A percentile compares a stretch with the other conserved stretches of the same genome.
Conservation (phyloP, 2,113 vertebrate species). For the Reinhardtius hippoglossoides region DNA sequence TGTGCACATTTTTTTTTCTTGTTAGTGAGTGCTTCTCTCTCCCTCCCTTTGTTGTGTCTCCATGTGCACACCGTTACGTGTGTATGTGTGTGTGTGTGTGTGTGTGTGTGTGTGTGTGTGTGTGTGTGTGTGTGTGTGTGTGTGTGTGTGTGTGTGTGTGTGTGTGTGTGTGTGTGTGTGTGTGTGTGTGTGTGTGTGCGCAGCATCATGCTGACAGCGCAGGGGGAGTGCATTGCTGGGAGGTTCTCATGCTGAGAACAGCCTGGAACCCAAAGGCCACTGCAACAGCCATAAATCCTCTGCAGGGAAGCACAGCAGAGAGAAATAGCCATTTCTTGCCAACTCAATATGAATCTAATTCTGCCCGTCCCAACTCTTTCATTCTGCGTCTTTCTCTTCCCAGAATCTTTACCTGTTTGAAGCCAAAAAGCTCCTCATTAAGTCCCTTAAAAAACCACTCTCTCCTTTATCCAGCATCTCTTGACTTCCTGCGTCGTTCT, state of each 20-base stretch:
- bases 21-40: conserved; percentile 5
- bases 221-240: conserved; percentile 64
- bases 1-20: conserved; percentile 24
- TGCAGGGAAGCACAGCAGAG: conserved; percentile 31
- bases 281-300: conserved; percentile 56
- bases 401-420: conserved; percentile 35
- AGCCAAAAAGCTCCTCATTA: not conserved
- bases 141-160: conserved; percentile 27
- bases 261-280: conserved; percentile 76
- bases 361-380: not conserved
- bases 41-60: conserved; percentile 17
- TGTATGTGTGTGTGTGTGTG: conserved; percentile 33
- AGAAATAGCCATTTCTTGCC: conserved; percentile 35
- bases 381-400: not conserved
- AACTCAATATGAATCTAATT: conserved; percentile 32
- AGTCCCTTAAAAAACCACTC: not conserved
- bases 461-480: not conserved
- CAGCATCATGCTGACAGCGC: conserved; percentile 55
- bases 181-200: conserved; percentile 22
- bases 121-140: conserved; percentile 25
- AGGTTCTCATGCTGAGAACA: conserved; percentile 73
- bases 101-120: conserved; percentile 22
- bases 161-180: conserved; percentile 18
- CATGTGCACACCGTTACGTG: not conserved
- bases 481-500: conserved; percentile 8